phyloP scores from a whole-genome alignment of 2,888 invertebrate genomes.

The Acheta domesticus region DNA sequence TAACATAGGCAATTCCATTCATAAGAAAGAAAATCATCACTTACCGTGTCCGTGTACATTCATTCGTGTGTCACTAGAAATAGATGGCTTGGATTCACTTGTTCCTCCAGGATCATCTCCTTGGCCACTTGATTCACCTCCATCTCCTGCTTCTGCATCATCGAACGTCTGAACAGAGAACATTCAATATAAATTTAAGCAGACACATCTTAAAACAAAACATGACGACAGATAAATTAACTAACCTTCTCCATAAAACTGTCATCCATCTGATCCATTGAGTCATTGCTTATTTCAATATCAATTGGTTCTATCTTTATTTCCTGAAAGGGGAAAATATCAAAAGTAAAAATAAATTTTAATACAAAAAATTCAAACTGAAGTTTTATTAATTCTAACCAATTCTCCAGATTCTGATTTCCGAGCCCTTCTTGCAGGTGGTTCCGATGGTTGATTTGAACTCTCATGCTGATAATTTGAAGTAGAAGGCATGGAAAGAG shows the following conservation, averaged over 20 bases:
- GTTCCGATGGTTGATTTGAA: conserved; percentile 11
- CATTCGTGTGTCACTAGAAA: not conserved
- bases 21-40: not conserved
- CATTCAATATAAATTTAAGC: not conserved
- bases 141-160: not conserved
- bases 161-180: conserved; percentile 4
- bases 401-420: conserved; percentile 22
- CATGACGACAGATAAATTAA: not conserved
- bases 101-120: not conserved
- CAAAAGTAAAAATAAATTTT: not conserved
- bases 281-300: conserved; percentile 31
- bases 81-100: not conserved
- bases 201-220: not conserved
- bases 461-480: not conserved
- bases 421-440: conserved; percentile 22
- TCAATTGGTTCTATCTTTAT: conserved; percentile 29
- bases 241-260: conserved; percentile 24
- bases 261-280: conserved; percentile 26
- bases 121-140: conserved; percentile 5
- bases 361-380: not conserved
- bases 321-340: not conserved
- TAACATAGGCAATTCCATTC: too few species aligned
- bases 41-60: conserved; percentile 23
- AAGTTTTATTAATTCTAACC: conserved; percentile 20
- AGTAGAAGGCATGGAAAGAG: conserved; percentile 21